Conservation (phyloP, 2,113 vertebrate species). For the Ammodytes marinus region DNA sequence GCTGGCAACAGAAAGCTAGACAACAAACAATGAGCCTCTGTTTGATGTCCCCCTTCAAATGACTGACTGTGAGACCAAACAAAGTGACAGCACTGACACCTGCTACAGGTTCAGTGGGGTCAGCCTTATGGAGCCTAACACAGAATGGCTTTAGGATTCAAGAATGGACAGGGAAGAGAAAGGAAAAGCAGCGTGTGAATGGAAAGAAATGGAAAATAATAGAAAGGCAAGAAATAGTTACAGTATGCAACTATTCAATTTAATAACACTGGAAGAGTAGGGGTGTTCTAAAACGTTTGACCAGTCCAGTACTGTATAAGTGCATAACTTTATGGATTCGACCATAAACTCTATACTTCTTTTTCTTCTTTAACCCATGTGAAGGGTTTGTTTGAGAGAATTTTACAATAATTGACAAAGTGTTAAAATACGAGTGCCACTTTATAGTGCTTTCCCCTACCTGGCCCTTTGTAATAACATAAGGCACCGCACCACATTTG, state of each 20-base stretch:
- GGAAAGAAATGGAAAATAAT: neutral
- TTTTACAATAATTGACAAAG: too few relatives aligned
- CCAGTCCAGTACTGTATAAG: too few relatives aligned
- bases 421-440: too few relatives aligned
- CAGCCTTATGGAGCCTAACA: neutral
- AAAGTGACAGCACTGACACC: conserved; percentile 41
- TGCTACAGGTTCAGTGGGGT: conserved; percentile 41
- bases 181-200: neutral
- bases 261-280: too few relatives aligned
- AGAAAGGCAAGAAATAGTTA: neutral
- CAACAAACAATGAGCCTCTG: conserved; percentile 47
- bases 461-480: too few relatives aligned
- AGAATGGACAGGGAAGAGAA: neutral
- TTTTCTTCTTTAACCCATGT: too few relatives aligned
- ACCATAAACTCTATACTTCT: too few relatives aligned
- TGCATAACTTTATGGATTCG: too few relatives aligned
- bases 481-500: too few relatives aligned
- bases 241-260: neutral
- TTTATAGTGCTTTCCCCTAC: too few relatives aligned
- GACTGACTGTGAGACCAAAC: conserved; percentile 19
- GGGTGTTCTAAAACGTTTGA: too few relatives aligned
- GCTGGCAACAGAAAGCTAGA: neutral
- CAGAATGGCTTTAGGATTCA: neutral
- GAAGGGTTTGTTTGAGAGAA: too few relatives aligned
- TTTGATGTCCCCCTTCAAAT: conserved; percentile 59